Percentiles rank a stretch among this genome's conserved stretches.
These are phyloP conservation scores for Drosophila jambulina DNA, from an alignment of 1,140 invertebrate species.

Conservation along the genomic window DNA sequence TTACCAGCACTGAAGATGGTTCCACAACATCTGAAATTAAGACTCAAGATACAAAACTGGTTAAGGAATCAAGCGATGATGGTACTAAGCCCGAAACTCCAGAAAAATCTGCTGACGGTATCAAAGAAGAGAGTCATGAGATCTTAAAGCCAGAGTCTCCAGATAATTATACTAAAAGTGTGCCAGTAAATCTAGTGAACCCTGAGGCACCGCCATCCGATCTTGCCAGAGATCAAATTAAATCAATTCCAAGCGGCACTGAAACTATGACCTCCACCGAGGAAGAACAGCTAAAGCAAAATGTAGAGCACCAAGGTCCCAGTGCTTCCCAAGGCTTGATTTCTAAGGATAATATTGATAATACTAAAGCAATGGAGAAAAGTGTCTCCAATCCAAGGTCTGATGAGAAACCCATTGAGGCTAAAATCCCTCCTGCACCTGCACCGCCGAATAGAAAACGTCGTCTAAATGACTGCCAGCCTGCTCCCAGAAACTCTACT, in stretches of 20 bases:
- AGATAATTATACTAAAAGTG: not conserved
- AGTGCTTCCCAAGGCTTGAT: slow-evolving; percentile 25
- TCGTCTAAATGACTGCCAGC: slow-evolving; percentile 60
- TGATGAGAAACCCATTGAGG: not conserved
- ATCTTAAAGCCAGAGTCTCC: not conserved
- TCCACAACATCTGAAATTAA: not conserved
- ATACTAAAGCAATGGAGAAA: not conserved
- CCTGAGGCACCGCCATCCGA: not conserved
- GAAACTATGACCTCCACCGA: not conserved
- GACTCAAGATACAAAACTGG: not conserved
- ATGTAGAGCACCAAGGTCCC: slow-evolving; percentile 27
- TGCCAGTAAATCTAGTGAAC: not conserved
- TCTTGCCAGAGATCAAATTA: not conserved
- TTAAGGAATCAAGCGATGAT: not conserved
- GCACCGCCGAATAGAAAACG: slow-evolving; percentile 61
- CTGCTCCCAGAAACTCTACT: slow-evolving; percentile 51
- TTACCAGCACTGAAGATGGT: not conserved
- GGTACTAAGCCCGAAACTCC: not conserved
- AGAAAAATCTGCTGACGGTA: not conserved
- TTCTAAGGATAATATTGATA: not conserved
- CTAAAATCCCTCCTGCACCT: slow-evolving; percentile 7
- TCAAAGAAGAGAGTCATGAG: not conserved
- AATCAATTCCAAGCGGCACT: not conserved
- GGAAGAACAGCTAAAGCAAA: slow-evolving; percentile 2
- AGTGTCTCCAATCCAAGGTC: not conserved